Base-by-base conservation (phyloP, 1,140 invertebrate species). In the Drosophila busckii region DNA sequence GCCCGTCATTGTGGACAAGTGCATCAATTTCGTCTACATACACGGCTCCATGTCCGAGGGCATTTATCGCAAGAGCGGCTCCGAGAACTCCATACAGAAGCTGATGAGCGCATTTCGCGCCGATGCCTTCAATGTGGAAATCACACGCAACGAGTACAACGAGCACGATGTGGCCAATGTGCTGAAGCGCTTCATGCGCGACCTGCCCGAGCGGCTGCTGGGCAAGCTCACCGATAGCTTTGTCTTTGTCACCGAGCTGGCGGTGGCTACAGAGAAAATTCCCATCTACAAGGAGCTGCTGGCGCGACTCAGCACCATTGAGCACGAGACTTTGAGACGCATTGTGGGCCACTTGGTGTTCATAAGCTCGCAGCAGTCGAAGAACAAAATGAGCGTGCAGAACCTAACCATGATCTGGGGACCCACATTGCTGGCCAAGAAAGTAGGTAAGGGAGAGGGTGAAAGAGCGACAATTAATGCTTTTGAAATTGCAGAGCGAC, bases 1-100 rank as follows among this genome's bases (percentile, higher is more conserved):
- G 17, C 96, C 96, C 13, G 93, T 95, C 8, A 92, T 97, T 44
- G 93, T 97, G 1, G 94, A 97, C 63, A 96, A 96, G 85, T 97
- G 95, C 87, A 92, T 97, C 26, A 95, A 94, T 73, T 96, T 96
- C 73, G 92, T 97, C 48, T 94, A 94, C 65, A 91, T 92, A 8
- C 91, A 96, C 85, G 96, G 95, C 15, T 93, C 93, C 70, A 91
- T 95, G 88, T 90, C 93, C 4, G 93, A 94, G 87, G 95, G 95
- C 0, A 96, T 97, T 71, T 97, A 97, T 87, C 89, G 96, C 12
- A 91, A 92, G 26, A 92, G 92, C 22, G 95, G 95, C 1, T 92
- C 93, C 5, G 92, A 91, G 54, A 91, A 91, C n/a, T 91, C 92
- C n/a, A 91, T 96, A 25, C 90, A 92, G 1, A 91, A 91, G 44